Conservation (phyloP, 2,888 invertebrate genomes). For the Ophioninae sp. region DNA sequence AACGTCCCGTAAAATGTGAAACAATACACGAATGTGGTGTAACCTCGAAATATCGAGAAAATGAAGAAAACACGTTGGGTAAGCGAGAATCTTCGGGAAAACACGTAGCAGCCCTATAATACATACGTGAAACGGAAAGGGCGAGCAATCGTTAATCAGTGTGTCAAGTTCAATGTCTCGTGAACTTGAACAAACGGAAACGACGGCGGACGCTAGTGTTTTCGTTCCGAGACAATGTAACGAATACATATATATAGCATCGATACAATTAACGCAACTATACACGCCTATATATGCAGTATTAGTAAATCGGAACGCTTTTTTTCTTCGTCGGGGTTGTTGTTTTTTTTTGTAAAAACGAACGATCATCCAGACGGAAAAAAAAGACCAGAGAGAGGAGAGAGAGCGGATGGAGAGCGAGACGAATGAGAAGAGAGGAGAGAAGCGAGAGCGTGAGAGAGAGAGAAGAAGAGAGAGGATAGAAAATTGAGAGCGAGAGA, state of each 20-base stretch:
- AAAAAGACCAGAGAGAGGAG: slow-evolving; percentile 20
- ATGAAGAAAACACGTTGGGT: background rate
- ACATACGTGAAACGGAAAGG: slow-evolving; percentile 13
- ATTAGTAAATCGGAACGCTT: slow-evolving; percentile 8
- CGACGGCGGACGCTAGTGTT: slow-evolving; percentile 9
- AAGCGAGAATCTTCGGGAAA: background rate
- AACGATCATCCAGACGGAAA: slow-evolving; percentile 32
- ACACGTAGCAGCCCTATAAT: slow-evolving; percentile 1
- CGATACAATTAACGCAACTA: background rate
- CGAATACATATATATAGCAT: background rate
- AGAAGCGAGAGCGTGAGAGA: background rate
- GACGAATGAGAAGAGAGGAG: background rate
- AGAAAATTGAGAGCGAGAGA: background rate
- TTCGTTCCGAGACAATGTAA: slow-evolving; percentile 28
- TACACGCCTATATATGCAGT: background rate
- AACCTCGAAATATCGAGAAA: background rate
- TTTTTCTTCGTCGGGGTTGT: slow-evolving; percentile 32
- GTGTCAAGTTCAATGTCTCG: slow-evolving; percentile 60
- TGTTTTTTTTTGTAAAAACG: slow-evolving; percentile 40
- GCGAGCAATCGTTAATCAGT: slow-evolving; percentile 39
- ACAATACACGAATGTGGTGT: slow-evolving; percentile 3
- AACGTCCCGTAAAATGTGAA: slow-evolving; percentile 5
- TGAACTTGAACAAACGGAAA: slow-evolving; percentile 52
- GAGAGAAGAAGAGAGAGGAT: background rate
- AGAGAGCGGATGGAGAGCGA: slow-evolving; percentile 6